Base-by-base conservation (phyloP, 35 echinoderm and acorn worm genomes). In the Heliocidaris erythrogramma region DNA sequence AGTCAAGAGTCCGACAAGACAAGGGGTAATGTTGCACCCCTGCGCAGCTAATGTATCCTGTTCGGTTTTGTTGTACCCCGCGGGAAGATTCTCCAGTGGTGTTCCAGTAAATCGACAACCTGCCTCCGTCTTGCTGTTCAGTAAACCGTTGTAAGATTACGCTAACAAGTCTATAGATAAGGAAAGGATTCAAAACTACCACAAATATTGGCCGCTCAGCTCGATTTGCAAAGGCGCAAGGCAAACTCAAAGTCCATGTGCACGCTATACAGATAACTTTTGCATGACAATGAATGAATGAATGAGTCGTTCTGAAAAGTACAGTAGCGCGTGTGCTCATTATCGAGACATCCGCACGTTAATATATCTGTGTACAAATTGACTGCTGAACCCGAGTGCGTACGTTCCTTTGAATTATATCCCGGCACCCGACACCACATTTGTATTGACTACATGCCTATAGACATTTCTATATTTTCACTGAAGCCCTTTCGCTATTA, bases 271-370 rank as follows among this genome's bases (percentile, higher is more conserved):
- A 56, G 52, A 11, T 71, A 71, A 71, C 61, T 71, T 71, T n/a
- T 78, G 65, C 65, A 78, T 78, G 65, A 78, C 65, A 78, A 78
- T 78, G 65, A 78, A 78, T 78, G 65, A 78, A 78, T 78, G 65
- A 78, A 21, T 18, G 16, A 27, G 14, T 42, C 7, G 18, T 7
- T 7, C 65, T n/a, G 2, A 78, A 78, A 78, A 78, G 65, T 78
- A 24, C 65, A n/a, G 65, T 78, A 78, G 65, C 65, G 65, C 65
- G 65, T 78, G 21, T 78, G 35, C 35, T 78, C 65, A 78, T 78
- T 78, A 8, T 27, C 65, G 65, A 24, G 18, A 78, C 65, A 78
- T 78, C 65, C 21, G 65, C 65, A 78, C 65, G 65, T 60, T 60
- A 60, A 12, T 60, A 27, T 78, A 78, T 21, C 65, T 78, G 65